Evolutionary conservation across 2,888 invertebrate genomes (phyloP).

Genomic region (Autographa gamma): DNA sequence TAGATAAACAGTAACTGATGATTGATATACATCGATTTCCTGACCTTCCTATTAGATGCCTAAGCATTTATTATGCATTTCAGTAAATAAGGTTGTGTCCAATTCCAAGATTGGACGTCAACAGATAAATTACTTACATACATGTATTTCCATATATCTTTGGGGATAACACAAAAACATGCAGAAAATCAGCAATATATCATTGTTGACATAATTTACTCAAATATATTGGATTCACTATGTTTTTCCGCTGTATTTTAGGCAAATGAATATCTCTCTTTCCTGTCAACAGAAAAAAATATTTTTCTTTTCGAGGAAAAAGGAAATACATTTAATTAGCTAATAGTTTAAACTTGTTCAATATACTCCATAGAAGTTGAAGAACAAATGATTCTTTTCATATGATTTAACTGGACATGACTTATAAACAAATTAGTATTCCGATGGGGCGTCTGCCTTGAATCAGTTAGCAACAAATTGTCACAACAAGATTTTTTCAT

Average conservation of each 20-base stretch:
- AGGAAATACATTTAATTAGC: neutral
- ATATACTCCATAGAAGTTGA: too few relatives aligned
- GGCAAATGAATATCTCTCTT: neutral
- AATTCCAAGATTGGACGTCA: neutral
- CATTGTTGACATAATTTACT: conserved; percentile 17
- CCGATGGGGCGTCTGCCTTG: too few relatives aligned
- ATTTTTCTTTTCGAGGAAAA: neutral
- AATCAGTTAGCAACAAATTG: neutral
- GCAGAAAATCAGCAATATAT: conserved; percentile 19
- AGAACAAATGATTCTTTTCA: too few relatives aligned
- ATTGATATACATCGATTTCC: neutral
- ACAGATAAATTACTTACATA: conserved; percentile 14
- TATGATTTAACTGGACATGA: too few relatives aligned
- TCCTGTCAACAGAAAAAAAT: neutral
- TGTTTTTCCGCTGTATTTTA: neutral
- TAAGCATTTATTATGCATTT: neutral
- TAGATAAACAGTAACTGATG: neutral
- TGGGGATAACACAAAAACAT: conserved; percentile 14
- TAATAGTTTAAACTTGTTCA: neutral
- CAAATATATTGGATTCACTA: neutral
- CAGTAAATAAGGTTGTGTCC: neutral
- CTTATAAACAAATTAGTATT: too few relatives aligned
- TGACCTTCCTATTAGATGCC: neutral
- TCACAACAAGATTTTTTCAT: neutral
- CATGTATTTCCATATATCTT: conserved; percentile 22